Base-by-base conservation (phyloP, 1,140 invertebrate species). In the Anastrepha ludens region DNA sequence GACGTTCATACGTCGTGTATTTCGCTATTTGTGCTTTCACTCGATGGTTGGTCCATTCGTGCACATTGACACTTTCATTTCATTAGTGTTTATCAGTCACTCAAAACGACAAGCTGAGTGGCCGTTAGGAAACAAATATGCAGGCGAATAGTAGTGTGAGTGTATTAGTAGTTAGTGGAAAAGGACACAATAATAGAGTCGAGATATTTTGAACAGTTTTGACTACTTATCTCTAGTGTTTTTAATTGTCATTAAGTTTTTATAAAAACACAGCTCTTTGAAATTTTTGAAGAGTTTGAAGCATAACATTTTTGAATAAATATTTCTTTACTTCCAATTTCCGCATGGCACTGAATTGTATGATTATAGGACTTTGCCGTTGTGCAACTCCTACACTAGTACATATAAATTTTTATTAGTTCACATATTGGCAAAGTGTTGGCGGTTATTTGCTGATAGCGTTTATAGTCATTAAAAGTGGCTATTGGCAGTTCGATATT, bases 51-150 rank as follows among this genome's bases (percentile, higher is more conserved):
- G 8, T 81, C 74, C 47, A 13, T 81, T 81, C 74, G 47, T 55
- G 74, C 47, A 47, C 74, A 81, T 81, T 81, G 74, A 81, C 74
- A 81, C 74, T 81, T 81, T 81, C 44, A 81, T 81, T 81, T 81
- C 44, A 81, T 81, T 81, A 81, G 47, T 81, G 74, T 81, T 81
- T 81, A 81, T 81, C 74, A 81, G 74, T 29, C 74, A 81, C n/a
- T 55, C 15, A 41, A 81, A n/a, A 55, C 9, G 74, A n/a, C 41
- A 81, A 29, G 47, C 17, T 50, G 47, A 29, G 47, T 81, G 74
- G 50, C 50, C 47, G 20, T 6, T 74, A 74, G 70, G 39, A 29
- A 29, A 74, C 15, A 50, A 74, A 0, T 29, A 29, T 74, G 44
- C 47, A n/a, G 70, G 13, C 13, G 47, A 4, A 44, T 50, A 44